Conservation (phyloP, 2,797 vertebrate species). For the Lutjanus argentimaculatus region DNA sequence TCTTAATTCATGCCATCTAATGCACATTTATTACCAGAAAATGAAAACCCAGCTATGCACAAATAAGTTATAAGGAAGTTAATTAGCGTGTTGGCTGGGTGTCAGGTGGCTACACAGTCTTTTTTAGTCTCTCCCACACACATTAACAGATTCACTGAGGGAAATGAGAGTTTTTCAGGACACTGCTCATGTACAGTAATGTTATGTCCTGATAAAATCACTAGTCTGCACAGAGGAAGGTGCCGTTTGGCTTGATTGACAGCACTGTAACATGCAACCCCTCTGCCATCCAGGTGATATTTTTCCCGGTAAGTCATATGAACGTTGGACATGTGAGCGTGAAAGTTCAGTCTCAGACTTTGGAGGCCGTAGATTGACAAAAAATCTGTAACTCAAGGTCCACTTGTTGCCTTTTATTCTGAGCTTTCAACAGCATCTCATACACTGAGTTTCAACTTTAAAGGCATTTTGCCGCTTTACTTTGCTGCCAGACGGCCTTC, state of each 20-base stretch:
- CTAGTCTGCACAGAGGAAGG: slow-evolving; percentile 39
- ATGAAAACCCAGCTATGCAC: neutral
- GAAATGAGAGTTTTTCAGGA: neutral
- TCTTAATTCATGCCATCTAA: neutral
- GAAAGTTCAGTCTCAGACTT: neutral
- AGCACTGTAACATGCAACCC: slow-evolving; percentile 28
- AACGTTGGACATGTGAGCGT: neutral
- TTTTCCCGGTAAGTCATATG: slow-evolving; percentile 50
- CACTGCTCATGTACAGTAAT: slow-evolving; percentile 9
- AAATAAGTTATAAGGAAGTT: neutral
- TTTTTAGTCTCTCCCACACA: neutral
- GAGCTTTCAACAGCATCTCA: neutral
- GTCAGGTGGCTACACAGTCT: neutral
- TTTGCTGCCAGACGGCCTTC: too few species aligned
- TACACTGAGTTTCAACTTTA: neutral
- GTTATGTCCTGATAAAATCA: slow-evolving; percentile 46
- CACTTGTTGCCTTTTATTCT: neutral
- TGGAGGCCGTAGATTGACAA: neutral
- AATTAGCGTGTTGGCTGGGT: neutral
- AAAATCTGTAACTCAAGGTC: slow-evolving; percentile 27
- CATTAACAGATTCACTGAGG: neutral
- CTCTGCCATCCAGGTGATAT: slow-evolving; percentile 37
- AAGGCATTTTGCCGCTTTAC: too few species aligned
- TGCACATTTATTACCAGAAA: neutral
- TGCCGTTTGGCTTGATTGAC: slow-evolving; percentile 42